These are phyloP conservation scores for Amiota mariae DNA, from an alignment of 2,888 invertebrate species.

Conservation along the genomic window DNA sequence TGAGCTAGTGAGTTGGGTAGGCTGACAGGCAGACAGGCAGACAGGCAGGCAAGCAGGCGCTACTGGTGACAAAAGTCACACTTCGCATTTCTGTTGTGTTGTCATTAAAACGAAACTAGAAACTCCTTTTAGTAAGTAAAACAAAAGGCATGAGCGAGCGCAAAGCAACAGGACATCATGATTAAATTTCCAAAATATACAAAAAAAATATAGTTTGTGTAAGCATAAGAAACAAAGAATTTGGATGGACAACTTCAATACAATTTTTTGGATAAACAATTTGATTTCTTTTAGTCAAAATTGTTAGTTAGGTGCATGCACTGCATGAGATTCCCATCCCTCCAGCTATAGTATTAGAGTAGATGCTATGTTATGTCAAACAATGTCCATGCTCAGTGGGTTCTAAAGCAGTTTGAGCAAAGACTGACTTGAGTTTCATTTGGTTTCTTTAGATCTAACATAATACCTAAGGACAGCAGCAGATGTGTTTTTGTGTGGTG, in stretches of 20 bases:
- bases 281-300: slow-evolving; percentile 5
- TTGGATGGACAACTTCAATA: neutral
- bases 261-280: too few relatives aligned
- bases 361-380: neutral
- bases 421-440: neutral
- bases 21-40: neutral
- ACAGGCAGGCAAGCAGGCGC: neutral
- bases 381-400: neutral
- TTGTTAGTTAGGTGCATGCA: slow-evolving; percentile 13
- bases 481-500: slow-evolving; percentile 12
- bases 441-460: neutral
- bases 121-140: slow-evolving; percentile 4
- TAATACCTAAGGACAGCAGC: neutral
- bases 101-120: slow-evolving; percentile 17
- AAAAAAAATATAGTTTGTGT: neutral
- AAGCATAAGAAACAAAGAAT: slow-evolving; percentile 10
- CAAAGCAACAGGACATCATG: slow-evolving; percentile 18
- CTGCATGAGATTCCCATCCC: slow-evolving; percentile 6
- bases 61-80: slow-evolving; percentile 26
- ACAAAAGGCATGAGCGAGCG: neutral
- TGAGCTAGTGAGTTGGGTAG: neutral
- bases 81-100: slow-evolving; percentile 11
- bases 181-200: neutral
- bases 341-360: neutral
- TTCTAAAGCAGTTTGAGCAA: neutral